phyloP scores from a whole-genome alignment of 2,797 vertebrate genomes.

The Pantherophis vulpinus region DNA sequence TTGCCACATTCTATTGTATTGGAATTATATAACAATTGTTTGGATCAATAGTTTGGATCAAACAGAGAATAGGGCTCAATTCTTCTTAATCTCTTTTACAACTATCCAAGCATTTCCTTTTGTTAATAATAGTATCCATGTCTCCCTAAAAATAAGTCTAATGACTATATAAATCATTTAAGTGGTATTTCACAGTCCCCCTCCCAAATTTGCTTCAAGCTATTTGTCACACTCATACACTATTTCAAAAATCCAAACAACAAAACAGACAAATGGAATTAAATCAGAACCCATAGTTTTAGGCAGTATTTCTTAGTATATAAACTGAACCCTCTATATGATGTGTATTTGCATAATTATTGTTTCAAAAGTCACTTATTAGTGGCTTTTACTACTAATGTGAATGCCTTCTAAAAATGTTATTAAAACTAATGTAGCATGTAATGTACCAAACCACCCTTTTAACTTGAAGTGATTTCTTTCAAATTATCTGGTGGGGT shows the following conservation, averaged over 20 bases:
- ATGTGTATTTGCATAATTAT: background rate
- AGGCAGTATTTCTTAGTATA: background rate
- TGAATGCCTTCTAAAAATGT: background rate
- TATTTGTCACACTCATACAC: background rate
- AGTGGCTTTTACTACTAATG: background rate
- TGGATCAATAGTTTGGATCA: background rate
- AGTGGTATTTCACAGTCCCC: background rate
- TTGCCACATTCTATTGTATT: background rate
- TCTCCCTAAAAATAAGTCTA: background rate
- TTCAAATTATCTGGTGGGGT: background rate
- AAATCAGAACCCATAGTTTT: background rate
- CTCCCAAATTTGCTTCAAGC: background rate
- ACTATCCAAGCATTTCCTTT: background rate
- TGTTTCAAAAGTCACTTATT: background rate
- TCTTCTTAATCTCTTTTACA: background rate
- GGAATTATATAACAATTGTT: background rate
- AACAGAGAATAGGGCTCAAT: background rate
- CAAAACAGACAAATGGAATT: background rate
- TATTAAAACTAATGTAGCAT: conserved; percentile 8
- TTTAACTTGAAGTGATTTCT: background rate
- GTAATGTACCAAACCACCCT: background rate
- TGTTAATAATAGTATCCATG: no score
- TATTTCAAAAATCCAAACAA: background rate
- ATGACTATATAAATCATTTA: background rate
- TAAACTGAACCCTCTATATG: background rate